Base-by-base conservation (phyloP, 2,888 invertebrate species). In the Diarsia dahlii region DNA sequence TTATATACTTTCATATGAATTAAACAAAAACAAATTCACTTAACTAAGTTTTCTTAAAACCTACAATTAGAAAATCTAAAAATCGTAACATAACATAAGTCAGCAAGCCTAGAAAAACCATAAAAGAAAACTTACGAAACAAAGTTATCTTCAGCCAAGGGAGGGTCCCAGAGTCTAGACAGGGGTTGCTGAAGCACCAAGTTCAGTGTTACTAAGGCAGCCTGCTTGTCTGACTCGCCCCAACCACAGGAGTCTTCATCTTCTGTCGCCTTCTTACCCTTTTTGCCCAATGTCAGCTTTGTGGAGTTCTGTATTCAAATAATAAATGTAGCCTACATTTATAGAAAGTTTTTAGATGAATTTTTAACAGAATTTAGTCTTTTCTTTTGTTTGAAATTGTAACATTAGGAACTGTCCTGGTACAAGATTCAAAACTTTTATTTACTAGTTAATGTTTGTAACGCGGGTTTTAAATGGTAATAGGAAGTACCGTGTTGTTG, bases 71-170 rank as follows among this genome's bases (percentile, higher is more conserved):
- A 58, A 3, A 23, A 56, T 23, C 23, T 0, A 2, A 12, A 54
- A 56, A 56, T 23, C 56, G 13, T 13, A 46, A 46, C 46, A 46
- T 46, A 46, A 18, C 12, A 12, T 9, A n/a, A n/a, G 0, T 1
- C 28, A 28, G 54, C 4, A 34, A 66, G 6, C 13, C 34, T 71
- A 48, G 34, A 4, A 34, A 39, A 60, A 58, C 2, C 8, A 23
- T 15, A 2, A 15, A 56, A 28, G 28, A 56, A 23, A 5, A 95
- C 97, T 97, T 95, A 98, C 98, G 97, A 97, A 63, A 98, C 97
- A 97, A 99, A 99, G 87, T 97, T 97, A 90, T 98, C 98, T 89
- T 99, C 99, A 52, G 98, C 97, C 60, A 98, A 95, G 0, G 98
- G 98, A 10, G 98, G 98, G 87, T 97, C 97, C 98, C 99, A 99